Percentiles rank a stretch among this genome's conserved stretches.
Evolutionary conservation across 2,888 invertebrate species (phyloP).

Genomic region (Hartigia nigra): DNA sequence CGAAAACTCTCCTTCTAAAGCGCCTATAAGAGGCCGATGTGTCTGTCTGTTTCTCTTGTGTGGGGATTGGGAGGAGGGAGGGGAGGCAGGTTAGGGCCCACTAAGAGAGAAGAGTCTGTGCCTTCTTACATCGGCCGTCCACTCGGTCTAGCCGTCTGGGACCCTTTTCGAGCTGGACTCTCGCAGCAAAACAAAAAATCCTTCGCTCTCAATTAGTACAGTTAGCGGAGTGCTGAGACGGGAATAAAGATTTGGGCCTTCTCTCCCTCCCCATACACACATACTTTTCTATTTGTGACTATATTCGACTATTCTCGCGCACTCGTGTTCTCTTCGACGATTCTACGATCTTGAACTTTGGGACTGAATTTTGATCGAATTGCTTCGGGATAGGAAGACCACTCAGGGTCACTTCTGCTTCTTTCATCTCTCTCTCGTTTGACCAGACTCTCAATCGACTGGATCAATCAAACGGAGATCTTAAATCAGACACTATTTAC

Average conservation of each 20-base stretch:
- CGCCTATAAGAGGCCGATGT: neutral
- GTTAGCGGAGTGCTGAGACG: neutral
- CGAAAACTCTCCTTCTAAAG: slow-evolving; percentile 11
- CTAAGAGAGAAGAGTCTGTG: neutral
- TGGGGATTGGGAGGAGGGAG: neutral
- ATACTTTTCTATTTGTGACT: neutral
- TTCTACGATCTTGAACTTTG: neutral
- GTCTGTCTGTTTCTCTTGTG: too few species aligned
- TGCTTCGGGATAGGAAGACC: neutral
- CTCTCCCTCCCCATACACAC: too few species aligned
- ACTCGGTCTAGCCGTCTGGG: neutral
- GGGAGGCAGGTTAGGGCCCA: too few species aligned
- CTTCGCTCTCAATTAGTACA: neutral
- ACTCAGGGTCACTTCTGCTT: neutral
- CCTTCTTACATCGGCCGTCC: neutral
- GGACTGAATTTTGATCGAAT: neutral
- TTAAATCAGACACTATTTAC: neutral
- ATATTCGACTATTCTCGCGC: neutral
- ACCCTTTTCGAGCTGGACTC: neutral
- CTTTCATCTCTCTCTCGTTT: neutral
- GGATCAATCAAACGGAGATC: neutral
- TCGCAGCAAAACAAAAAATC: neutral
- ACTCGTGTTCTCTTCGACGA: neutral
- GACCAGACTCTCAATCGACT: neutral
- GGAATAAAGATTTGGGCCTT: neutral